Evolutionary conservation across 2,113 vertebrate genomes (phyloP).

Genomic region (Ptyas mucosa): DNA sequence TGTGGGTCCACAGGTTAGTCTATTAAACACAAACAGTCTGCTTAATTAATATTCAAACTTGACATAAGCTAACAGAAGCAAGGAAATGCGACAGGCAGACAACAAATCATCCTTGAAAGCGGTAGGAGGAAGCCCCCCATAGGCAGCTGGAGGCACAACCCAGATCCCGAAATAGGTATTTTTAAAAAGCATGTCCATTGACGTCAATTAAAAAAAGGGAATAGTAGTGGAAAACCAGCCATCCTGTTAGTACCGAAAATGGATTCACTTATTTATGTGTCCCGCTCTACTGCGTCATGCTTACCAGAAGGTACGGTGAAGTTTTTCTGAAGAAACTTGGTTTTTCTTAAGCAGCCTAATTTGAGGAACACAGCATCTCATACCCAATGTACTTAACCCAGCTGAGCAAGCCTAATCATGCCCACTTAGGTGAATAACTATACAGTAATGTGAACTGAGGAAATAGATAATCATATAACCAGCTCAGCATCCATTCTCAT

Average conservation of each 20-base stretch:
- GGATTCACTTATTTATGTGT: not conserved
- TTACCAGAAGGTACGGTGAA: not conserved
- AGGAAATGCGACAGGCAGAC: conserved; percentile 2
- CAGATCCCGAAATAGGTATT: conserved; percentile 25
- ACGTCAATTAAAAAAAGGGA: not conserved
- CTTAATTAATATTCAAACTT: conserved; percentile 44
- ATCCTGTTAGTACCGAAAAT: conserved; percentile 4
- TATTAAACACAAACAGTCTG: conserved; percentile 32
- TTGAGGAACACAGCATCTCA: not conserved
- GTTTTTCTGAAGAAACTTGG: not conserved
- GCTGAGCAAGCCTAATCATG: not conserved
- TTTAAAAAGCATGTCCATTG: not conserved
- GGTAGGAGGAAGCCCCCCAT: not conserved
- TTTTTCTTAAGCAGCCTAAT: not conserved
- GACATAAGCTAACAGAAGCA: conserved; percentile 41
- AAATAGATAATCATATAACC: not conserved
- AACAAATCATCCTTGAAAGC: not conserved
- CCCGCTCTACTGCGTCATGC: fast-evolving
- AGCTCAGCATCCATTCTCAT: not conserved
- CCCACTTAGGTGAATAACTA: not conserved
- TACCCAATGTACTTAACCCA: not conserved
- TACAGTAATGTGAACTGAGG: not conserved
- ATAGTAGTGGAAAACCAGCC: not conserved
- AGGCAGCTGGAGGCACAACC: not conserved
- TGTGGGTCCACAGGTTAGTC: not conserved